A percentile compares a stretch with the other conserved stretches of the same genome.
Conservation (phyloP, 2,797 vertebrate genomes). For the Chaunax sp. region DNA sequence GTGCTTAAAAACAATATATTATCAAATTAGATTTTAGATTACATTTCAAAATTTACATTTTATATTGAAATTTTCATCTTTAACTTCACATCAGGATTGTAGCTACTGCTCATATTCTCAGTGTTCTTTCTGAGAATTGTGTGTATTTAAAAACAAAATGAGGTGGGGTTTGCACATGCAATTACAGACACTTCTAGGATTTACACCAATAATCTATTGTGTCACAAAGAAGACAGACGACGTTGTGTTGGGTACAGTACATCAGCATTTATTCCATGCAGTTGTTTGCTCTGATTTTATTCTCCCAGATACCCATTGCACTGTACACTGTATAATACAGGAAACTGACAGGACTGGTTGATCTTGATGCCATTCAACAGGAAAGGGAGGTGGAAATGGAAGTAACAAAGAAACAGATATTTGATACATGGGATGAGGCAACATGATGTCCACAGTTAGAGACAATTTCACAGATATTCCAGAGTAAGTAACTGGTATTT, state of each 20-base stretch:
- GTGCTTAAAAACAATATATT: too few relatives aligned
- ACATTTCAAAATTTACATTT: too few relatives aligned
- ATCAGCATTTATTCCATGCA: slow-evolving; percentile 98
- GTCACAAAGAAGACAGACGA: slow-evolving; percentile 39
- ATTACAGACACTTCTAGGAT: background rate
- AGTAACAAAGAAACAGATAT: slow-evolving; percentile 73
- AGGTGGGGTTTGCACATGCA: background rate
- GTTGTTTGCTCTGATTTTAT: slow-evolving; percentile 91
- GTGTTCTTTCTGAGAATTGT: too few relatives aligned
- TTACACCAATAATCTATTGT: too few relatives aligned
- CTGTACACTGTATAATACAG: slow-evolving; percentile 89
- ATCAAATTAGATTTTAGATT: too few relatives aligned
- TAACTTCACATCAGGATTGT: background rate
- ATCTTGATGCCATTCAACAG: slow-evolving; percentile 84
- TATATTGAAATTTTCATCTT: too few relatives aligned
- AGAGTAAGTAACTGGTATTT: slow-evolving; percentile 60
- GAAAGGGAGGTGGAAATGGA: slow-evolving; percentile 65
- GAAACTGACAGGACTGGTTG: slow-evolving; percentile 86
- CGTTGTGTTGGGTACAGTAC: slow-evolving; percentile 83
- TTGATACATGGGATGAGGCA: slow-evolving; percentile 63
- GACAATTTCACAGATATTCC: slow-evolving; percentile 68
- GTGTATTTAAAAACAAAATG: too few relatives aligned
- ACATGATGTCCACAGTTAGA: slow-evolving; percentile 75
- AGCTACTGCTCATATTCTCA: too few relatives aligned
- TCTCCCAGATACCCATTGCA: slow-evolving; percentile 87